Conservation (phyloP, 2,888 invertebrate species). For the Apamea crenata region DNA sequence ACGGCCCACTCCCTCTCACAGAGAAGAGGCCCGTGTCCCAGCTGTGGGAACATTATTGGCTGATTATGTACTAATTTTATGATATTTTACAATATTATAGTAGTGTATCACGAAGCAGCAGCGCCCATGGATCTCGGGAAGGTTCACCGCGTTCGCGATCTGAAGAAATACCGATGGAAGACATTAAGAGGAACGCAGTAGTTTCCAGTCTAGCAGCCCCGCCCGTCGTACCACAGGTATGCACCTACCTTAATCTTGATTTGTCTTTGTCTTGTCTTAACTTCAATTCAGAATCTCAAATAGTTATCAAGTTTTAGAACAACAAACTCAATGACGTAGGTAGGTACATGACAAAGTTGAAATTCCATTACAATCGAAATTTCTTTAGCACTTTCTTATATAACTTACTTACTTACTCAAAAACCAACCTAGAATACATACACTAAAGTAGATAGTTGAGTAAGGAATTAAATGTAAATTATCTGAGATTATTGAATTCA, state of each 20-base stretch:
- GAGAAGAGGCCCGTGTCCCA: no score
- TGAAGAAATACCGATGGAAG: constrained; percentile 95
- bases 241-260: neutral
- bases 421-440: neutral
- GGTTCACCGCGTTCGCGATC: constrained; percentile 94
- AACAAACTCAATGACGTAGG: neutral
- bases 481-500: constrained; percentile 35
- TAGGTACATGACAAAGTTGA: neutral
- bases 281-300: constrained; percentile 32
- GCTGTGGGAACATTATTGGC: no score
- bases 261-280: constrained; percentile 27
- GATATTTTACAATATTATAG: constrained; percentile 67
- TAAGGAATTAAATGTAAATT: neutral
- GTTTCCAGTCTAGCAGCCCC: constrained; percentile 79
- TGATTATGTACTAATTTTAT: neutral
- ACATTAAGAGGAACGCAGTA: constrained; percentile 92
- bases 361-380: neutral
- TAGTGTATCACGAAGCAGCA: constrained; percentile 84
- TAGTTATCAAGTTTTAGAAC: neutral
- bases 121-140: constrained; percentile 91
- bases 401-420: neutral
- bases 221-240: constrained; percentile 71
- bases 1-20: no score
- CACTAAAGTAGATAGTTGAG: neutral
- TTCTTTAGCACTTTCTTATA: neutral